Percentiles rank a stretch among this genome's conserved stretches.
Conservation (phyloP, 2,797 vertebrate genomes). For the Peromyscus nudipes region DNA sequence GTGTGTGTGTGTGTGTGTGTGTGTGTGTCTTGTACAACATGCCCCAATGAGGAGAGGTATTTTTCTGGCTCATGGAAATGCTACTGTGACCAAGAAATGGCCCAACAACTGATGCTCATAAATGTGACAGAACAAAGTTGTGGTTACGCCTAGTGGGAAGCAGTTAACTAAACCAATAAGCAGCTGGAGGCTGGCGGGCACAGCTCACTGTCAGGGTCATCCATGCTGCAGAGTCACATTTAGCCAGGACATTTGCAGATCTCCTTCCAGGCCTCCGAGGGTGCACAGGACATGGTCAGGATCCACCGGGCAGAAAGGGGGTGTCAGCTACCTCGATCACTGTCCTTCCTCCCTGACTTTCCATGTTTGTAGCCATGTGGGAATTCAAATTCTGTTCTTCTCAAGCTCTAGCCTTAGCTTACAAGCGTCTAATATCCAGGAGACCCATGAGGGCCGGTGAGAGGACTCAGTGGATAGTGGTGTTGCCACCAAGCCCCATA, state of each 20-base stretch:
- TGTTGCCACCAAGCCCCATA: no score
- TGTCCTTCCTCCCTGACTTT: background rate
- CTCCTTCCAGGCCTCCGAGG: slow-evolving; percentile 16
- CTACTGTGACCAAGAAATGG: background rate
- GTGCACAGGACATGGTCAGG: slow-evolving; percentile 67
- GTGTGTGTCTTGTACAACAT: background rate
- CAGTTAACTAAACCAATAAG: background rate
- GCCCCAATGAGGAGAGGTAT: background rate
- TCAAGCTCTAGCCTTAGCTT: background rate
- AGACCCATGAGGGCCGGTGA: background rate
- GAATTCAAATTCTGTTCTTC: background rate
- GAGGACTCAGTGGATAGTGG: background rate
- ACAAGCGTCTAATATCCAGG: background rate
- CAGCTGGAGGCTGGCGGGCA: background rate
- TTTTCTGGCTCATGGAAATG: background rate
- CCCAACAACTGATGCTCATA: background rate
- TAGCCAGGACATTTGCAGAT: slow-evolving; percentile 56
- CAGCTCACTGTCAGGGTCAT: background rate
- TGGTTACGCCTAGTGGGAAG: background rate
- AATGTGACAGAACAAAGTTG: background rate
- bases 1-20: background rate
- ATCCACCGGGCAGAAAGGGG: background rate
- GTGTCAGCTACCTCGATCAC: background rate
- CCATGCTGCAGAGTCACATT: slow-evolving; percentile 19
- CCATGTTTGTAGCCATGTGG: background rate